Evolutionary conservation across 2,888 invertebrate species (phyloP), one percentile per base, ranked within the genome.

Genomic region (Drosophila monieri): DNA sequence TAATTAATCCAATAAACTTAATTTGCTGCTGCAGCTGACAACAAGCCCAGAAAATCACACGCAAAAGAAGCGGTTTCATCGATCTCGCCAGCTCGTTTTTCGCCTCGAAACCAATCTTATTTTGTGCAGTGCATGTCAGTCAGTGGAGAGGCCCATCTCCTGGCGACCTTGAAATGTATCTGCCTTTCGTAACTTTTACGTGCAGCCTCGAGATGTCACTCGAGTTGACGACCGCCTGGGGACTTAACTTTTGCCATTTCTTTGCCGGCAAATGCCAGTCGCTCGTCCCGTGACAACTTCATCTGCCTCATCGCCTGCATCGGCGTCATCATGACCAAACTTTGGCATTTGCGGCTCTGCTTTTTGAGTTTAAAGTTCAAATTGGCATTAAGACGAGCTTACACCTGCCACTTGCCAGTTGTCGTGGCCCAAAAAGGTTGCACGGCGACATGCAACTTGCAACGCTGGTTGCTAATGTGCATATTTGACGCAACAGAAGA

Each of bases 161-260:
- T 69, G 77, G 41, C 78, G 85, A 81, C 81, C 81, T 81, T 81
- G 81, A 85, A 85, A 77, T 69, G 9, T 9, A 21, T 18, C 12
- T 15, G 43, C 43, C 43, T 43, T 10, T 43, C 43, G n/a, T 1
- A 35, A 35, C 35, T 35, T 41, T 41, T 18, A 18, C 15, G 9
- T 41, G 4, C 10, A 41, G 41, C 41, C 41, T 41, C 41, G 41
- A 41, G 41, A 41, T 41, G 35, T 41, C 41, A 15, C 41, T 8
- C 41, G 15, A 41, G 41, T 10, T 18, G 15, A 18, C 8, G 49
- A 44, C 51, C 39, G 46, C 43, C 43, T 46, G 75, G 73, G 66
- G 75, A 75, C 73, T 77, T 81, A 85, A 43, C 81, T 73, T 81
- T 81, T 81, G 85, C 81, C 85, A 81, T 81, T 81, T 81, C 85